phyloP scores from a whole-genome alignment of 2,113 vertebrate species.

The Hemicordylus capensis region DNA sequence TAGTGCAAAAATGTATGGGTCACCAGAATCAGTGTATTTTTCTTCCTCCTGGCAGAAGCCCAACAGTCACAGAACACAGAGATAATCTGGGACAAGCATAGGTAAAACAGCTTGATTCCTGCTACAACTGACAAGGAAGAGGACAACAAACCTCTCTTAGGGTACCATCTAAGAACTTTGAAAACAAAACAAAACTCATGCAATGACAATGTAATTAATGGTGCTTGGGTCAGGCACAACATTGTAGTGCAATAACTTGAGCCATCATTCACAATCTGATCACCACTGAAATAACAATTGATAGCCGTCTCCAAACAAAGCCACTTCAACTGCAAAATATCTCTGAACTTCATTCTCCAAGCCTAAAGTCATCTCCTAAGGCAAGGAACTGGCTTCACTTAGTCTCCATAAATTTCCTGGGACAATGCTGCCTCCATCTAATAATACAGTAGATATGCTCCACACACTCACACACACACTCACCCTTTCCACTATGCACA shows the following conservation, averaged over 20 bases:
- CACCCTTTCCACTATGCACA: too few species aligned
- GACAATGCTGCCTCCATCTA: background rate
- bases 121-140: background rate
- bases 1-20: background rate
- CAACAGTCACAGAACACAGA: background rate
- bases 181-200: background rate
- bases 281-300: background rate
- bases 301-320: background rate
- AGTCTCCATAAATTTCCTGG: background rate
- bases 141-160: background rate
- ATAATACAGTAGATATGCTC: background rate
- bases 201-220: background rate
- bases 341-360: background rate
- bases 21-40: background rate
- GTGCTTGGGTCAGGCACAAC: background rate
- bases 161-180: slow-evolving; percentile 34
- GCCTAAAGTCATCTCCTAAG: slow-evolving; percentile 10
- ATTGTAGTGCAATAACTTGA: slow-evolving; percentile 59
- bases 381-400: background rate
- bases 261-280: background rate
- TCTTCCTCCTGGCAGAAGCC: slow-evolving; percentile 24
- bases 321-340: background rate
- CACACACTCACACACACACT: background rate
- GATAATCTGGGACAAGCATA: background rate
- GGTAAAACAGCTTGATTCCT: slow-evolving; percentile 1